phyloP scores from a whole-genome alignment of 2,113 vertebrate genomes.

The Bostrychus sinensis region DNA sequence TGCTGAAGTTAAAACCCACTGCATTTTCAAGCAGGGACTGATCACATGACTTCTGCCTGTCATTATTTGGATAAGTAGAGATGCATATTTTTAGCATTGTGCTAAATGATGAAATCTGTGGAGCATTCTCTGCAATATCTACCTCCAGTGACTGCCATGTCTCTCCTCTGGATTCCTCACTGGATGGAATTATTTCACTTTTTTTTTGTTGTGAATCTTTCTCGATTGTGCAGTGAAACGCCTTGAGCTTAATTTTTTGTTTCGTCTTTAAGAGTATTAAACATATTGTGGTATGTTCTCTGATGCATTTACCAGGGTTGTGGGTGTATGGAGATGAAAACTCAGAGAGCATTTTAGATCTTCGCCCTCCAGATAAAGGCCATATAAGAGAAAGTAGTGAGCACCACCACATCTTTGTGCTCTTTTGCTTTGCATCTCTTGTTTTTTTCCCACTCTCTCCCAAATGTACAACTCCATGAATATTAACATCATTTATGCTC shows the following conservation, averaged over 20 bases:
- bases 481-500: constrained; percentile 72
- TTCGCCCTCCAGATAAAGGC: constrained; percentile 72
- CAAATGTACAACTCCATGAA: constrained; percentile 65
- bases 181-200: constrained; percentile 51
- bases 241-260: constrained; percentile 45
- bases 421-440: constrained; percentile 65
- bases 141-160: constrained; percentile 68
- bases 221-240: no score
- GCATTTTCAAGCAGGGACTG: constrained; percentile 30
- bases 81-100: constrained; percentile 67
- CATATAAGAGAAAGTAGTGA: constrained; percentile 59
- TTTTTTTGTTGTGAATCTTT: no score
- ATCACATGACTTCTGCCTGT: constrained; percentile 54
- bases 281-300: constrained; percentile 58
- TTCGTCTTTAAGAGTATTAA: constrained; percentile 57
- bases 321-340: constrained; percentile 72
- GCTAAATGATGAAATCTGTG: constrained; percentile 80
- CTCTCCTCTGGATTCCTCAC: constrained; percentile 64
- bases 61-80: constrained; percentile 69
- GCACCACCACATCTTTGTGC: constrained; percentile 60
- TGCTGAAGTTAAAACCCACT: constrained; percentile 32
- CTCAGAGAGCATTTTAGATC: constrained; percentile 69
- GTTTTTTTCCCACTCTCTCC: constrained; percentile 51
- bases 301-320: constrained; percentile 70
- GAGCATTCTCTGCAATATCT: constrained; percentile 74